phyloP scores from a whole-genome alignment of 2,113 vertebrate species.

The Nematolebias whitei region DNA sequence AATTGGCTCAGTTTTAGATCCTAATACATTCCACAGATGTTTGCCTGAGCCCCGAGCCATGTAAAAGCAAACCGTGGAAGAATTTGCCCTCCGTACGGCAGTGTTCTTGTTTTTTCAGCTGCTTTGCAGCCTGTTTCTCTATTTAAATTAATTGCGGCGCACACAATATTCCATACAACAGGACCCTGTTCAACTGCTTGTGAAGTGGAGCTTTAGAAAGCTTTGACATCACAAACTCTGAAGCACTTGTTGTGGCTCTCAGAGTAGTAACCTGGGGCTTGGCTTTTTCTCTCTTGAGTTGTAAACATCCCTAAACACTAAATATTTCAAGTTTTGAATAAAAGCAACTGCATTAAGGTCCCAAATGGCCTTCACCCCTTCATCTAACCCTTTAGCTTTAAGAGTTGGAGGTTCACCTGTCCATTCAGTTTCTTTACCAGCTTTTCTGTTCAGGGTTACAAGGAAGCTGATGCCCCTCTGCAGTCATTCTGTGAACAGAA shows the following conservation, averaged over 20 bases:
- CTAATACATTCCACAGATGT: slow-evolving; percentile 71
- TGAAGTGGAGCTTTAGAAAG: slow-evolving; percentile 5
- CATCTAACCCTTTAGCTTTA: not conserved
- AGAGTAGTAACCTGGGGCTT: not conserved
- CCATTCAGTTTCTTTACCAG: too few relatives aligned
- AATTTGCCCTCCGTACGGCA: slow-evolving; percentile 45
- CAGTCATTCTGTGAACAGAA: too few relatives aligned
- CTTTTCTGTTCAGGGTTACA: too few relatives aligned
- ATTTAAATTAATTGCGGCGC: slow-evolving; percentile 30
- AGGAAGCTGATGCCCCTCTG: too few relatives aligned
- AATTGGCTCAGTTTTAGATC: slow-evolving; percentile 69
- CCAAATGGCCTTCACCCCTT: not conserved
- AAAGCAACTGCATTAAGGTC: not conserved
- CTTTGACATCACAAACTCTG: not conserved
- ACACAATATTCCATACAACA: slow-evolving; percentile 20
- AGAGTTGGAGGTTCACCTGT: not conserved
- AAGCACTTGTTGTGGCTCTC: slow-evolving; percentile 1
- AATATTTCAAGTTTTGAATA: not conserved
- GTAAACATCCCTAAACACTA: not conserved
- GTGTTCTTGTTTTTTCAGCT: slow-evolving; percentile 54
- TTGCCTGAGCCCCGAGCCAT: slow-evolving; percentile 60
- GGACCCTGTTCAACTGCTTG: slow-evolving; percentile 10
- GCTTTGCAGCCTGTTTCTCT: slow-evolving; percentile 24
- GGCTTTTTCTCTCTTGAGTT: not conserved
- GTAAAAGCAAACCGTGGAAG: slow-evolving; percentile 56